Conservation (phyloP, 2,888 invertebrate genomes). For the Ethmia dodecea region DNA sequence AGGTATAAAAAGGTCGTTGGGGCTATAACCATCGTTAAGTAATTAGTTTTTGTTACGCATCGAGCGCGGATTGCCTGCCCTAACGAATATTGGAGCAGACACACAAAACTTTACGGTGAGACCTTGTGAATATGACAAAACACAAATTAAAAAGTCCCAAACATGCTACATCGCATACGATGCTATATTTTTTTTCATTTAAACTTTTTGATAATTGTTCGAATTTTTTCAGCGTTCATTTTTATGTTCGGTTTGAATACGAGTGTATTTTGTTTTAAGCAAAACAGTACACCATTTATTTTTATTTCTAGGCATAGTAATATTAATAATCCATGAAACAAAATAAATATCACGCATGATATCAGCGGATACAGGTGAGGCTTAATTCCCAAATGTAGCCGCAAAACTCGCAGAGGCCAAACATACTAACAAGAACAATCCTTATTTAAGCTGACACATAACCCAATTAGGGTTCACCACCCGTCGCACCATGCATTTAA, state of each 20-base stretch:
- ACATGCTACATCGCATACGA: constrained; percentile 39
- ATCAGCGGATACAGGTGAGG: too few species aligned
- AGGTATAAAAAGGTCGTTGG: constrained; percentile 16
- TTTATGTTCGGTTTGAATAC: too few species aligned
- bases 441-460: constrained; percentile 33
- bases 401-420: constrained; percentile 8
- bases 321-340: too few species aligned
- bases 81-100: neutral
- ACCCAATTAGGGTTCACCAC: constrained; percentile 41
- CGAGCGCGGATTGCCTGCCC: constrained; percentile 2
- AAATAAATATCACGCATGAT: too few species aligned
- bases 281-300: too few species aligned
- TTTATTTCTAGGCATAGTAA: too few species aligned
- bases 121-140: constrained; percentile 34
- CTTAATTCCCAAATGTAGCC: constrained; percentile 6
- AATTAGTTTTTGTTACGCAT: constrained; percentile 35
- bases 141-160: constrained; percentile 30
- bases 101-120: constrained; percentile 6
- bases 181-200: constrained; percentile 19
- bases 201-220: constrained; percentile 6
- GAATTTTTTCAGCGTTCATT: neutral
- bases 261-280: too few species aligned
- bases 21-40: constrained; percentile 27
- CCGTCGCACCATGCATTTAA: constrained; percentile 34
- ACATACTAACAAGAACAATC: constrained; percentile 17